Evolutionary conservation across 2,888 invertebrate genomes (phyloP).

Genomic region (Lycophotia porphyrea): DNA sequence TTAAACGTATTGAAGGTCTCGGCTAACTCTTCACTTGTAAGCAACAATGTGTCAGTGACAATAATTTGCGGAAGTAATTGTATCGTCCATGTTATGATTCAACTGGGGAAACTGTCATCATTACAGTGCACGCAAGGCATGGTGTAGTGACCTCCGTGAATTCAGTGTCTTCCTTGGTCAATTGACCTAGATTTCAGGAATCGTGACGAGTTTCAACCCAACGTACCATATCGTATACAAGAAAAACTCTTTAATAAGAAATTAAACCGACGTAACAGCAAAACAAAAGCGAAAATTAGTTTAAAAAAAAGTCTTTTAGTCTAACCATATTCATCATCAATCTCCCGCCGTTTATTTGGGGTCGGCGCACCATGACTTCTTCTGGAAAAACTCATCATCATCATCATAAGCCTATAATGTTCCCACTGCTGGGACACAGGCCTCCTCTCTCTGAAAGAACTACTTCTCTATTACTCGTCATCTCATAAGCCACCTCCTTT

Average conservation of each 20-base stretch:
- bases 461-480: too few species aligned
- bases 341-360: too few species aligned
- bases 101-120: constrained; percentile 27
- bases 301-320: background rate
- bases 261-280: background rate
- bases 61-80: constrained; percentile 49
- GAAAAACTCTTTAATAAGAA: background rate
- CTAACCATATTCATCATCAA: background rate
- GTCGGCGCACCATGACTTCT: too few species aligned
- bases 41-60: constrained; percentile 13
- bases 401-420: too few species aligned
- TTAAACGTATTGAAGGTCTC: background rate
- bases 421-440: too few species aligned
- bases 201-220: background rate
- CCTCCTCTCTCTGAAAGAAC: too few species aligned
- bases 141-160: constrained; percentile 33
- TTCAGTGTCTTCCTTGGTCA: constrained; percentile 11
- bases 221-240: background rate
- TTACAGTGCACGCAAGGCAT: constrained; percentile 36
- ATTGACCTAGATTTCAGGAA: constrained; percentile 4
- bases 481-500: too few species aligned
- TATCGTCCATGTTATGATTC: constrained; percentile 21
- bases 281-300: background rate
- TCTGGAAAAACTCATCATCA: too few species aligned
- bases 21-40: background rate